phyloP scores from a whole-genome alignment of 2,797 vertebrate species.

The Sebastes oblongus region DNA sequence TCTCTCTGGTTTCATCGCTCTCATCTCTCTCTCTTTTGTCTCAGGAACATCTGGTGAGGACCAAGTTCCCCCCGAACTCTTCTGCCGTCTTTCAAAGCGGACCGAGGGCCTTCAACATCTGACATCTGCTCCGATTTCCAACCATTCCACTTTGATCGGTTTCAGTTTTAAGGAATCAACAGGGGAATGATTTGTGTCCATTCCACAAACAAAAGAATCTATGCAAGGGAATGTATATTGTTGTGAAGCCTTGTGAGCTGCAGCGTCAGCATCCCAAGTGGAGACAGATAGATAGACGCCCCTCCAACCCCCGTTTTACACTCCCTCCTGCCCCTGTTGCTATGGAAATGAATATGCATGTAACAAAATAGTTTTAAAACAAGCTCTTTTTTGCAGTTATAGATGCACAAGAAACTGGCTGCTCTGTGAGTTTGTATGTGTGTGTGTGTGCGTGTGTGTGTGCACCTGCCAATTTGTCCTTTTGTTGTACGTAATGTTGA shows the following conservation, averaged over 20 bases:
- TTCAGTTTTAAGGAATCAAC: conserved; percentile 29
- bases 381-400: conserved; percentile 33
- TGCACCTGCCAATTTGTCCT: conserved; percentile 33
- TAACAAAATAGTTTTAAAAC: conserved; percentile 53
- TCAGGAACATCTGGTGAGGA: conserved; percentile 89
- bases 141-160: conserved; percentile 37
- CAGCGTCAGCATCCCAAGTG: conserved; percentile 14
- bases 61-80: conserved; percentile 89
- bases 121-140: conserved; percentile 59
- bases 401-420: conserved; percentile 62
- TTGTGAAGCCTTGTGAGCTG: conserved; percentile 43
- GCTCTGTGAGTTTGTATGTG: conserved; percentile 27
- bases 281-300: conserved; percentile 13
- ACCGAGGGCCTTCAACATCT: conserved; percentile 89
- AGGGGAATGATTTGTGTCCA: conserved; percentile 58
- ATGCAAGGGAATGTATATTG: conserved; percentile 77
- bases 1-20: conserved; percentile 13
- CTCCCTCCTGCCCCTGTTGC: conserved; percentile 30
- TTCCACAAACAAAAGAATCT: conserved; percentile 77
- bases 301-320: not conserved
- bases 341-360: conserved; percentile 76
- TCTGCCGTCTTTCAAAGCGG: conserved; percentile 94
- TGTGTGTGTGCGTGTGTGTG: conserved; percentile 8
- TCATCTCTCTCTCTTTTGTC: conserved; percentile 1
- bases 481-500: conserved; percentile 34